phyloP scores from a whole-genome alignment of 2,113 vertebrate genomes.

The Odobenus rosmarus region DNA sequence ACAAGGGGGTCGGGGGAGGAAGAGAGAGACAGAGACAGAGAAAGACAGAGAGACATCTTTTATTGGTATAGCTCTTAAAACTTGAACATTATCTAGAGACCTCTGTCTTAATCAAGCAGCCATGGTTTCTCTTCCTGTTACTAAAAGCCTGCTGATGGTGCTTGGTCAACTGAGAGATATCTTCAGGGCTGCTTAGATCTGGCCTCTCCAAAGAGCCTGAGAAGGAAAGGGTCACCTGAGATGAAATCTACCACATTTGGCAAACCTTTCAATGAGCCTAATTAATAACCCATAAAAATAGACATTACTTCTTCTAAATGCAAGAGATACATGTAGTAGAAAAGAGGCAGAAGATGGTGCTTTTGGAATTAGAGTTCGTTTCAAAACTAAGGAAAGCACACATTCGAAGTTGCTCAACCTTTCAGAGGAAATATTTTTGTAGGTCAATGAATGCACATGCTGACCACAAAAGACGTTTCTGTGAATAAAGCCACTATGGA shows the following conservation, averaged over 20 bases:
- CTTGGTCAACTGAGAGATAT: not conserved
- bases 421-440: not conserved
- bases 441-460: not conserved
- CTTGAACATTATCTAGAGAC: not conserved
- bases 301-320: not conserved
- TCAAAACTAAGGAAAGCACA: not conserved
- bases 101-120: not conserved
- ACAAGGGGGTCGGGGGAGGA: not conserved
- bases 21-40: not conserved
- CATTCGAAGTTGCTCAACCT: not conserved
- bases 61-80: not conserved
- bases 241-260: not conserved
- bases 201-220: not conserved
- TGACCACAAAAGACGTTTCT: not conserved
- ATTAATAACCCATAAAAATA: not conserved
- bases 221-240: not conserved
- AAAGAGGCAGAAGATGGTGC: not conserved
- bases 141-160: not conserved
- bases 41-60: not conserved
- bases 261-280: conserved; percentile 6
- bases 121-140: not conserved
- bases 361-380: not conserved
- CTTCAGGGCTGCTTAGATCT: not conserved
- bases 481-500: not conserved
- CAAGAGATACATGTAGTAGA: not conserved